phyloP scores from a whole-genome alignment of 2,797 vertebrate species.

The Chelon labrosus region DNA sequence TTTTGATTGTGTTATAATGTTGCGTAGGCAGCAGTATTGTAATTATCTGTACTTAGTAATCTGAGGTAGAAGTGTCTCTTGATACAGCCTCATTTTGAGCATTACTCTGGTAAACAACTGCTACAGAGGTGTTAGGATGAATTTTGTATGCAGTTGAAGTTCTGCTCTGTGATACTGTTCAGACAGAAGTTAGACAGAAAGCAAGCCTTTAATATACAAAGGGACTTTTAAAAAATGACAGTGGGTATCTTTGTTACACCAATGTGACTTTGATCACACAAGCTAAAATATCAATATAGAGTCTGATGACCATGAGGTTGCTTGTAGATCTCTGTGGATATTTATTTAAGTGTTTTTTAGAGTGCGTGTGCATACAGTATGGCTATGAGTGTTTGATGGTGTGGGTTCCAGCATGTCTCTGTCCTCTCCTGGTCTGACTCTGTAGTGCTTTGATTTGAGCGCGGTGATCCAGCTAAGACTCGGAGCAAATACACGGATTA shows the following conservation, averaged over 20 bases:
- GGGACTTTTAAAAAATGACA: slow-evolving; percentile 4
- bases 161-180: slow-evolving; percentile 28
- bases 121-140: slow-evolving; percentile 30
- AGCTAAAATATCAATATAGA: slow-evolving; percentile 7
- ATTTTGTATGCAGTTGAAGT: slow-evolving; percentile 27
- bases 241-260: slow-evolving; percentile 9
- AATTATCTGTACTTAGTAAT: slow-evolving; percentile 63
- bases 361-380: slow-evolving; percentile 62
- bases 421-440: slow-evolving; percentile 78
- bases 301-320: slow-evolving; percentile 21
- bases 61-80: slow-evolving; percentile 32
- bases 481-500: slow-evolving; percentile 87
- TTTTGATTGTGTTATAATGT: slow-evolving; percentile 73
- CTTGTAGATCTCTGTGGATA: slow-evolving; percentile 34
- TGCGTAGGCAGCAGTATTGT: slow-evolving; percentile 56
- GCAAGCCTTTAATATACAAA: slow-evolving; percentile 21
- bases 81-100: slow-evolving; percentile 26
- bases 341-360: slow-evolving; percentile 34
- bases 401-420: slow-evolving; percentile 75
- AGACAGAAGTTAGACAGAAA: slow-evolving; percentile 9
- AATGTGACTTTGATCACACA: slow-evolving; percentile 18
- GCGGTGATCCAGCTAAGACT: slow-evolving; percentile 86
- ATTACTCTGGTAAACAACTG: slow-evolving; percentile 45
- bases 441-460: slow-evolving; percentile 86
- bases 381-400: slow-evolving; percentile 56